A percentile compares a stretch with the other conserved stretches of the same genome.
Conservation (phyloP, 1,140 invertebrate genomes). For the Rhizoglyphus robini region DNA sequence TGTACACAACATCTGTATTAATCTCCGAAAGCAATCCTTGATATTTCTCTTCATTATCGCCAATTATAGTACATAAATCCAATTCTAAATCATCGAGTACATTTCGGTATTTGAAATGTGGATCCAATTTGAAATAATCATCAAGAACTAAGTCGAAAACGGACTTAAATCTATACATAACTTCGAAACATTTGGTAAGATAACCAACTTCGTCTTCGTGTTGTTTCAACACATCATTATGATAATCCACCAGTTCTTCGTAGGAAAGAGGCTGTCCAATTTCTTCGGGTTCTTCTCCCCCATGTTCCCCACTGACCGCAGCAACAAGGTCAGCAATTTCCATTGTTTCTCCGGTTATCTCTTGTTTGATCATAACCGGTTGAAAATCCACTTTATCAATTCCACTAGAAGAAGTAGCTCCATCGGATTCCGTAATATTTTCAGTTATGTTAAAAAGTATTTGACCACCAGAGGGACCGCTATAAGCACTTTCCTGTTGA, state of each 20-base stretch:
- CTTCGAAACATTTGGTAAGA: background rate
- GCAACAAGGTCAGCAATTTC: background rate
- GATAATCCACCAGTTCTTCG: background rate
- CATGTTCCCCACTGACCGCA: background rate
- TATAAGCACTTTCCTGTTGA: too few relatives aligned
- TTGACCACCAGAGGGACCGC: too few relatives aligned
- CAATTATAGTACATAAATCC: background rate
- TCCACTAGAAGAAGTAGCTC: background rate
- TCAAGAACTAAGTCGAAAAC: background rate
- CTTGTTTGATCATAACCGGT: background rate
- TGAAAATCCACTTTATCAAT: background rate
- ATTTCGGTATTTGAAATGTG: conserved; percentile 5
- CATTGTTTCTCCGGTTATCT: background rate
- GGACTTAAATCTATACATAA: conserved; percentile 4
- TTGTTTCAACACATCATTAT: background rate
- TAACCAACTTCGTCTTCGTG: background rate
- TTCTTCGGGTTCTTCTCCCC: too few relatives aligned
- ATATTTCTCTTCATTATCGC: conserved; percentile 12
- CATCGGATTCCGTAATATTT: background rate
- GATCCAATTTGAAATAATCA: conserved; percentile 7
- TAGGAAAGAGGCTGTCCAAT: background rate
- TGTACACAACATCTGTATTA: conserved; percentile 1
- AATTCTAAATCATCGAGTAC: background rate
- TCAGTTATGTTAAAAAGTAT: too few relatives aligned
- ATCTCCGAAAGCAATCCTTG: background rate